Evolutionary conservation across 2,113 vertebrate genomes (phyloP), one percentile per base, ranked within the genome.

Genomic region (Cheirogaleus medius): DNA sequence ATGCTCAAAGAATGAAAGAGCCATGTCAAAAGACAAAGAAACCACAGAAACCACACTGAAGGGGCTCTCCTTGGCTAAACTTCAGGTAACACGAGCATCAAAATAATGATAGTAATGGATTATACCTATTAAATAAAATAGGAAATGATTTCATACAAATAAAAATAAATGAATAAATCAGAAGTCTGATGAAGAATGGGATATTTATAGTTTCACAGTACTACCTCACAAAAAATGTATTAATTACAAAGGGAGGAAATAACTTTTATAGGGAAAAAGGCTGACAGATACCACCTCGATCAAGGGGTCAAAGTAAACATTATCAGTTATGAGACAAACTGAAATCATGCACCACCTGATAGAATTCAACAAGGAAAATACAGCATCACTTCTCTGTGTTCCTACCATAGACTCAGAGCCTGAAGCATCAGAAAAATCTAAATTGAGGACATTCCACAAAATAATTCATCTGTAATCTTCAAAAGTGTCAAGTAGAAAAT

Each of bases 211-310:
- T 85, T 90, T 93, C 54, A 20, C 49, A 68, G 39, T 52, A 92
- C 25, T 84, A 64, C 47, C 21, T 60, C 21, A 89, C 9, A 63
- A 82, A 95, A 95, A 69, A 68, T 58, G 63, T 86, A 86, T 29
- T 97, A 86, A 93, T 60, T 58, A 69, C 42, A 92, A 95, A 93
- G 13, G 4, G 21, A 17, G 29, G 44, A 87, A 71, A 77, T 92
- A 90, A 76, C 60, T 71, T 90, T 60, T 85, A 90, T 12, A 90
- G 52, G 34, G 25, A 42, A 93, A 93, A 97, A 91, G 56, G 80
- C 52, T 78, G 34, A 44, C 64, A 97, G 21, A 86, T 3, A 76
- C 27, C 9, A 73, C 47, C 23, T 80, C 56, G 78, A 80, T 63
- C 80, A 92, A 85, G 71, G 20, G 73, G 85, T 76, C 49, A 76